Base-by-base conservation (phyloP, 2,888 invertebrate genomes). In the Tachystola acroxantha region DNA sequence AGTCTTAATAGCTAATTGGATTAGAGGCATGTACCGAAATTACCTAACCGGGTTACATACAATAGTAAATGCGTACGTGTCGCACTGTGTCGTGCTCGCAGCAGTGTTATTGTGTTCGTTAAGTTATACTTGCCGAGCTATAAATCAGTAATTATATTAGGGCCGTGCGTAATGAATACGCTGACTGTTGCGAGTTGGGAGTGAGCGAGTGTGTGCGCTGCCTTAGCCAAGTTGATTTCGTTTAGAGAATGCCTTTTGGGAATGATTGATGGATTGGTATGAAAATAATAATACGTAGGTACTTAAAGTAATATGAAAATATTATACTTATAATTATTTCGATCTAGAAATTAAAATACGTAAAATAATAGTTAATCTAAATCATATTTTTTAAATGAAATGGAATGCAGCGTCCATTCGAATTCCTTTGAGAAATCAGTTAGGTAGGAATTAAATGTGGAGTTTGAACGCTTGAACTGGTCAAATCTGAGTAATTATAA, bases 1-100 rank as follows among this genome's bases (percentile, higher is more conserved):
- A 70, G 79, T 79, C 85, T 80, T 85, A 85, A 86, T 85, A 84
- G 82, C 82, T 86, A 85, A 86, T 86, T 86, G 85, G 85, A 85
- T 86, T 82, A 84, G 69, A 78, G 71, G 72, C 81, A 81, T 84
- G 84, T 84, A 81, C 73, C 69, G 66, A 84, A 82, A 85, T 84
- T 77, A 84, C 79, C 74, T 77, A 82, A 84, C 77, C 68, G 58
- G 67, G 80, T 79, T 79, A 80, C 78, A 70, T 66, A 79, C 73
- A 75, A 78, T 74, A 68, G 62, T 64, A 60, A 48, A 61, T 61
- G 58, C 61, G 71, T 70, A 76, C 80, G 79, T 78, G 78, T n/a
- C 22, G 37, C 34, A 39, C 36, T 22, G 37, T 45, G 39, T 41
- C 45, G 39, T 43, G 40, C 43, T 42, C 52, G 24, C 7, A 43